Base-by-base conservation (phyloP, 1,140 invertebrate species). In the Sitodiplosis mosellana region DNA sequence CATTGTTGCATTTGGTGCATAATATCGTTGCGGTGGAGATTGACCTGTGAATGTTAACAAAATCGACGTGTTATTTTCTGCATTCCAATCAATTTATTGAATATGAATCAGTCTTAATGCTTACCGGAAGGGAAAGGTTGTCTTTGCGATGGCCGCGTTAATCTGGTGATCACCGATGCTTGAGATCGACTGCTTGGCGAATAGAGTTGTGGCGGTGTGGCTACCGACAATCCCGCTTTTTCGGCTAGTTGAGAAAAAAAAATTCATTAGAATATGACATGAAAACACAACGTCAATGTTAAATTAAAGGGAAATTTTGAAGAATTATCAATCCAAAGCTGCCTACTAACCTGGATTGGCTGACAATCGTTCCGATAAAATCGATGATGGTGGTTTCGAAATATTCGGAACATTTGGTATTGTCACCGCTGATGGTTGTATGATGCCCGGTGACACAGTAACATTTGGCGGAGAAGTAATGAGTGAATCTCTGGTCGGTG, bases 121-220 rank as follows among this genome's bases (percentile, higher is more conserved):
- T 43, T 43, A 43, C 41, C 37, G 6, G 14, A n/a, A 5, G 37
- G 37, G 43, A 19, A 44, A 44, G 43, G 43, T 44, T 14, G 20
- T 27, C 43, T 4, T 54, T 55, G 18, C 48, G 41, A 18, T 43
- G 41, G 64, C 45, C 77, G 73, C 34, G 75, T 61, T 70, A 79
- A 77, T 40, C 75, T 66, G 2, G 74, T 78, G 15, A 78, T 77
- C 1, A 77, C 74, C 18, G 75, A 76, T 21, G 75, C 70, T 44
- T 69, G 69, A 43, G 67, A 57, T 45, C 54, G 55, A 54, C 52
- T 1, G 55, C 58, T 53, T 63, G 52, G 51, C 22, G 55, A 56
- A 48, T 65, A 70, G 1, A 68, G 63, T 53, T 68, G 64, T 7
- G 67, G 64, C 7, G 68, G 64, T 27, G 64, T 56, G 0, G 63